Evolutionary conservation across 2,888 invertebrate species (phyloP), one percentile per base, ranked within the genome.

Genomic region (Drosophila barbarae): DNA sequence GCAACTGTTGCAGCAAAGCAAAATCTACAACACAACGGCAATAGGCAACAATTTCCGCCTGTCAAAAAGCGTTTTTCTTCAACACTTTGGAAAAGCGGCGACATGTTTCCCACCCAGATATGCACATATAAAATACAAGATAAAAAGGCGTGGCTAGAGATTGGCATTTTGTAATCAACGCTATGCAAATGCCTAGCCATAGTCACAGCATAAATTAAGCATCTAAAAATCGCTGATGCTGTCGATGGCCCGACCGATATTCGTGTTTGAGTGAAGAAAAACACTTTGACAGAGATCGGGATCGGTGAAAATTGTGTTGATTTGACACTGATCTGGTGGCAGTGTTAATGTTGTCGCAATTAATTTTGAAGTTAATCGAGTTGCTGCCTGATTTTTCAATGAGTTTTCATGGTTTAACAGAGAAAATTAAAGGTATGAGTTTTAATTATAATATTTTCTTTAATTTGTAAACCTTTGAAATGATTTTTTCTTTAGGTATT

Each of bases 201-300:
- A 59, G 35, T 36, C 74, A 71, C 69, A 71, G 86, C 86, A 87
- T 87, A 87, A 87, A 87, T 87, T 87, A 87, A 85, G 76, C 80
- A 85, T 64, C 66, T 67, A 74, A 60, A 65, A 65, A 72, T 68
- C 71, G 58, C 64, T 56, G 60, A 55, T 66, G 66, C 52, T 72
- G 70, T 34, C 53, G 59, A 60, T 61, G 73, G 41, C 36, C 60
- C 38, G n/a, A 36, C 26, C 13, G 61, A 61, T 50, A 59, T 63
- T 58, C 58, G n/a, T 66, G 67, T 35, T 46, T n/a, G 34, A 39
- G 42, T 30, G 41, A 56, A 47, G 63, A 36, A 50, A 21, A 56
- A 52, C 44, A 68, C 50, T 73, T 73, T 73, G 74, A 72, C 73
- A 78, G 68, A 69, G 78, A 73, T 77, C 65, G 73, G 35, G 41